Evolutionary conservation across 2,113 vertebrate genomes (phyloP).

Genomic region (Telmatochromis sp.): DNA sequence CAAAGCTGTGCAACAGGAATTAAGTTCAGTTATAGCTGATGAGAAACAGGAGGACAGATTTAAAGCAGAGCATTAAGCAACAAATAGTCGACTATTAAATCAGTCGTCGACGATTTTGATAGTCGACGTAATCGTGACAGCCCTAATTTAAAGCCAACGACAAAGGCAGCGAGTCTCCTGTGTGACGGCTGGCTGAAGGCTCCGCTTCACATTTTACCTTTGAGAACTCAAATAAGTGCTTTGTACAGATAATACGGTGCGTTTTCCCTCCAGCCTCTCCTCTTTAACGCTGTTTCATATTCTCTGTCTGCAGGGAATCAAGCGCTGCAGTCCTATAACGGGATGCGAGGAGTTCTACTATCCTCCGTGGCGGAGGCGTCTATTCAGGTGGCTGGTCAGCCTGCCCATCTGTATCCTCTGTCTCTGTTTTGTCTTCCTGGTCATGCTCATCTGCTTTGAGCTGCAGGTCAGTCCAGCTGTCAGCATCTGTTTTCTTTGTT

Average conservation of each 20-base stretch:
- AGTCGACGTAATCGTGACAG: no score
- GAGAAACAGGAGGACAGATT: not conserved
- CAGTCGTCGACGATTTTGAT: accelerated
- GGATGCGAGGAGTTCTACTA: constrained; percentile 91
- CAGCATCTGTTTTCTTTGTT: not conserved
- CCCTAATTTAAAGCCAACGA: not conserved
- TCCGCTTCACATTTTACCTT: not conserved
- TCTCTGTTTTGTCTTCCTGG: constrained; percentile 87
- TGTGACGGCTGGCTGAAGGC: not conserved
- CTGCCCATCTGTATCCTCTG: constrained; percentile 87
- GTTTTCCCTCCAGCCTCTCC: not conserved
- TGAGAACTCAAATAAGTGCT: not conserved
- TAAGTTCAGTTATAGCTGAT: not conserved
- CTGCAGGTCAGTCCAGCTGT: constrained; percentile 79
- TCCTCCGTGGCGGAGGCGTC: constrained; percentile 86
- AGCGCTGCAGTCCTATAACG: constrained; percentile 89
- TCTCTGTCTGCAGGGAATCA: constrained; percentile 73
- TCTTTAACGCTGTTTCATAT: not conserved
- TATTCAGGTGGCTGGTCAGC: constrained; percentile 92
- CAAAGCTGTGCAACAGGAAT: not conserved
- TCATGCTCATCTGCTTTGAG: constrained; percentile 96
- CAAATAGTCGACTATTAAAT: not conserved
- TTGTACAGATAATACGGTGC: accelerated
- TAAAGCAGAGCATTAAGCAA: not conserved
- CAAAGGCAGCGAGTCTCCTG: not conserved